These are phyloP conservation scores for Poecilia gillii DNA, from an alignment of 2,797 vertebrate genomes.

Conservation along the genomic window DNA sequence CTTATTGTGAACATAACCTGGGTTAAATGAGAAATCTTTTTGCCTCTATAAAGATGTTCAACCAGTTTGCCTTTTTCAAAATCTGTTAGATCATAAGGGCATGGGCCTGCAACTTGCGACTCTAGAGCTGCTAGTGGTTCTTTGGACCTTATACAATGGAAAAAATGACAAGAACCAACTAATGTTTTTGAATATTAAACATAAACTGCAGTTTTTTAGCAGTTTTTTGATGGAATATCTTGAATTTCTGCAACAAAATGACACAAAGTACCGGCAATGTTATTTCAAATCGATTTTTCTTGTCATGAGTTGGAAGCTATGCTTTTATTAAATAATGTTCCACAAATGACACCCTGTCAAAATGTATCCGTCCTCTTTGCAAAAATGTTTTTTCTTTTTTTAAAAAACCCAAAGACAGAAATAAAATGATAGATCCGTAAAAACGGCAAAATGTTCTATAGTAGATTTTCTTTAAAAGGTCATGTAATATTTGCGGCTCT, in stretches of 20 bases:
- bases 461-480: too few relatives aligned
- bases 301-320: too few relatives aligned
- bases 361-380: too few relatives aligned
- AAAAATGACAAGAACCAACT: background rate
- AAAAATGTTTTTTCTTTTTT: too few relatives aligned
- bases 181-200: background rate
- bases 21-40: background rate
- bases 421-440: background rate
- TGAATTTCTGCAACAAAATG: background rate
- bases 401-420: background rate
- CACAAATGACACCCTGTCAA: too few relatives aligned
- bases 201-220: too few relatives aligned
- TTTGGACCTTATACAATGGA: background rate
- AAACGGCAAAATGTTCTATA: background rate
- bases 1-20: background rate
- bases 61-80: background rate
- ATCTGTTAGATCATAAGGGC: too few relatives aligned
- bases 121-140: background rate
- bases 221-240: background rate
- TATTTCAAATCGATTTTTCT: background rate
- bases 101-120: too few relatives aligned
- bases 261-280: background rate
- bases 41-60: background rate
- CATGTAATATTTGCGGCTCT: background rate
- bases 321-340: too few relatives aligned